Conservation (phyloP, 2,113 vertebrate species). For the Vidua macroura region DNA sequence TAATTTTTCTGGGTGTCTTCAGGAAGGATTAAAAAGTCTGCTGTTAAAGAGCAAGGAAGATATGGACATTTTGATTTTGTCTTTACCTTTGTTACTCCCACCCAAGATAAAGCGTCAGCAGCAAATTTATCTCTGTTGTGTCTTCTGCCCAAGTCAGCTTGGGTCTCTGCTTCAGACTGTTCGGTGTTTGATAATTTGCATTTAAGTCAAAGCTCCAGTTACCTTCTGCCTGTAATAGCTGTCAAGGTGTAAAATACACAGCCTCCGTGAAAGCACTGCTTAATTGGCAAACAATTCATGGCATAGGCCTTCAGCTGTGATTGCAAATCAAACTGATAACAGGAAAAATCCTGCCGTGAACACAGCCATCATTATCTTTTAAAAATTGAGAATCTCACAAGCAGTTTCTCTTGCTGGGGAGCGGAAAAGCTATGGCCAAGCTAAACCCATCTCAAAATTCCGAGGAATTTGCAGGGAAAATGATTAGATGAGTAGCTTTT, state of each 20-base stretch:
- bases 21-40: constrained; percentile 31
- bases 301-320: background rate
- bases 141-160: constrained; percentile 21
- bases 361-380: background rate
- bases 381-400: background rate
- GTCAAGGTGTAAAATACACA: constrained; percentile 31
- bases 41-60: constrained; percentile 37
- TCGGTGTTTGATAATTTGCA: background rate
- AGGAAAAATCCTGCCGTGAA: constrained; percentile 1
- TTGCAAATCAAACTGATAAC: background rate
- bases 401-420: background rate
- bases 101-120: constrained; percentile 25
- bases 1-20: background rate
- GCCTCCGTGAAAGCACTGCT: background rate
- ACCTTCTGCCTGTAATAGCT: background rate
- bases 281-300: background rate
- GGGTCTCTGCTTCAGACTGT: background rate
- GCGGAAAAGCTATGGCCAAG: background rate
- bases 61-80: constrained; percentile 38
- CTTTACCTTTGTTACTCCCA: constrained; percentile 18
- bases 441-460: background rate
- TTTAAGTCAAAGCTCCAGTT: constrained; percentile 20
- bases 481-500: background rate
- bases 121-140: constrained; percentile 69
- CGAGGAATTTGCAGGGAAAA: background rate